Evolutionary conservation across 53 echinoderm and acorn worm species (phyloP), one percentile per base, ranked within the genome.

Genomic region (Apostichopus leukothele): DNA sequence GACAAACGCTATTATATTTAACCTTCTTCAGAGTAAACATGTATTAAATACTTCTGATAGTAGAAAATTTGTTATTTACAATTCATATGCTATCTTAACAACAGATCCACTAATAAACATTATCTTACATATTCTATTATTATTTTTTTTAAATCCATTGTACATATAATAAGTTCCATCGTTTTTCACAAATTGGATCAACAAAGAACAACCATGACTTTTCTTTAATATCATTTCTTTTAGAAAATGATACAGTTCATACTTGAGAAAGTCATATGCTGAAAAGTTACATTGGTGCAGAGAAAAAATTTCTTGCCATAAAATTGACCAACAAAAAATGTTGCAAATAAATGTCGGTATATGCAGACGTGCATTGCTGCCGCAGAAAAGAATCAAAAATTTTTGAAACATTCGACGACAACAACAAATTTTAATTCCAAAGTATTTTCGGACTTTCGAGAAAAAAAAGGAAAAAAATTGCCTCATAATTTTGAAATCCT

Each of bases 61-160:
- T 81, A 81, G 81, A 81, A 81, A 81, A 81, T 81, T 81, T 81
- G 18, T 81, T 81, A 81, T 81, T 81, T 81, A 81, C 81, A 81
- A 81, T 23, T 81, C 81, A 81, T 81, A 81, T 55, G 81, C 21
- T 81, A 54, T 54, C 16, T 81, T 81, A 59, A 81, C 55, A 53
- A 54, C 13, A 71, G 16, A 16, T 71, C 18, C 71, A 39, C 71
- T 21, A 71, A n/a, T n/a, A 71, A 13, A 71, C 71, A 71, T 16
- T 71, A 71, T 71, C 18, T 71, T 71, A 71, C 71, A 71, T 71
- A 71, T 71, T 39, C 39, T 39, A 39, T 39, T 25, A 25, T 39
- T 39, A n/a, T n/a, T 39, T 4, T 71, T 71, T 71, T 71, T 5
- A 71, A 71, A 71, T 71, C 71, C 71, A 71, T 71, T 71, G 6